Conservation (phyloP, 2,113 vertebrate species). For the Amblyornis subalaris region DNA sequence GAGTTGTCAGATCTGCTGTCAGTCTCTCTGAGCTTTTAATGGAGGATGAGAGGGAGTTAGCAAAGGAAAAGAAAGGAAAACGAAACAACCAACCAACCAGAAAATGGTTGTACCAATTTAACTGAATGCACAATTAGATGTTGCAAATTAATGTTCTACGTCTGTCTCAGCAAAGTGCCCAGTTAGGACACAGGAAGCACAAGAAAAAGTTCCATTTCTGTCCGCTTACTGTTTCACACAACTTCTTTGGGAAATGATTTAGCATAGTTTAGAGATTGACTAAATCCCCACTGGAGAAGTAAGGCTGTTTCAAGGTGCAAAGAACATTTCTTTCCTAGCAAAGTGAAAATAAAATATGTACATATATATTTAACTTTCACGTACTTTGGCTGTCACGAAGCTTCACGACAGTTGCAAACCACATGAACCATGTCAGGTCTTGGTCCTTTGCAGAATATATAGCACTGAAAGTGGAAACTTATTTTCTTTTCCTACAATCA, state of each 20-base stretch:
- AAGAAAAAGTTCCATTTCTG: not conserved
- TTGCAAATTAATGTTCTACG: not conserved
- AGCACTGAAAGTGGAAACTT: not conserved
- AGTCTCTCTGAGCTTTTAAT: not conserved
- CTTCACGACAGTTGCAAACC: not conserved
- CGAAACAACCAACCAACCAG: not conserved
- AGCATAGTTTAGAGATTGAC: not conserved
- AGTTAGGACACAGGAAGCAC: not conserved
- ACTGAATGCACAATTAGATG: not conserved
- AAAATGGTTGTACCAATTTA: not conserved
- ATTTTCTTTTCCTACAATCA: not conserved
- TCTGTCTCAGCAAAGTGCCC: not conserved
- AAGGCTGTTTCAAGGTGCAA: constrained; percentile 19
- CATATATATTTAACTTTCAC: not conserved
- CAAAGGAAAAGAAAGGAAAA: not conserved
- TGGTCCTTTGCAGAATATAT: not conserved
- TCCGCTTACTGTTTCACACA: not conserved
- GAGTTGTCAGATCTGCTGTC: not conserved
- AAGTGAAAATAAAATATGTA: constrained; percentile 9
- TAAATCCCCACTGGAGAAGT: not conserved
- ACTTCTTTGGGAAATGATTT: not conserved
- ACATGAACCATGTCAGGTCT: not conserved
- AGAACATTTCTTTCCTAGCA: not conserved
- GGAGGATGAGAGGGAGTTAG: not conserved
- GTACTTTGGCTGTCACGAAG: not conserved